Base-by-base conservation (phyloP, 2,797 vertebrate species). In the Sitta carolinensis region DNA sequence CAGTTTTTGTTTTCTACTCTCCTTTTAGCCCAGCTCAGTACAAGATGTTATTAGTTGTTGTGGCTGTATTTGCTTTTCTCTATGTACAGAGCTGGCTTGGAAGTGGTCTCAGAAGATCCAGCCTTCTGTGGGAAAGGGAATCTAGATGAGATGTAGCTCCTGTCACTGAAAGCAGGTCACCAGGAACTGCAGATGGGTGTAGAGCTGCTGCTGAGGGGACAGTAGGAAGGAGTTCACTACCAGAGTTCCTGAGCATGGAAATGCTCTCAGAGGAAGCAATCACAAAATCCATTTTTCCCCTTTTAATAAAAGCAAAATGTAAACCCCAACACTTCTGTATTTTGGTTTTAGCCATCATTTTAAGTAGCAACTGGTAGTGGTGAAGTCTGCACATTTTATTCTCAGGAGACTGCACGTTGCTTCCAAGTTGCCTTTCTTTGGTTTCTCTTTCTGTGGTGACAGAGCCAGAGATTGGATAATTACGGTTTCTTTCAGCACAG, bases 1-100 rank as follows among this genome's bases (percentile, higher is more conserved):
- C 5, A 17, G 58, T 67, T 13, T 79, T 74, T 38, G 45, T 50
- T 55, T 74, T n/a, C 34, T 54, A 1, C 22, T 54, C 5, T 27
- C 4, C 40, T 69, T 87, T 68, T 7, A 69, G 61, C 36, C 54
- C 23, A 11, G 2, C 45, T 87, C 54, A 45, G 34, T 20, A 36
- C 11, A 62, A 51, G 45, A 64, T 73, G 76, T 84, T 73, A 23
- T 19, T 36, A 58, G 78, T 67, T 81, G 47, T 21, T 54, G 25
- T 27, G 50, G 47, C 45, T 57, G 34, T 50, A 17, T 48, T 63
- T 84, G 63, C 10, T 40, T 63, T 62, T 34, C 34, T 62, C n/a
- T 22, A 6, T 7, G 18, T 47, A 0, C 2, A 20, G 25, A 43
- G 30, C 30, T 5, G 6, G 51, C 12, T 3, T 34, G 30, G 61